Conservation (phyloP, 1,140 invertebrate genomes). For the Dreissena polymorpha region DNA sequence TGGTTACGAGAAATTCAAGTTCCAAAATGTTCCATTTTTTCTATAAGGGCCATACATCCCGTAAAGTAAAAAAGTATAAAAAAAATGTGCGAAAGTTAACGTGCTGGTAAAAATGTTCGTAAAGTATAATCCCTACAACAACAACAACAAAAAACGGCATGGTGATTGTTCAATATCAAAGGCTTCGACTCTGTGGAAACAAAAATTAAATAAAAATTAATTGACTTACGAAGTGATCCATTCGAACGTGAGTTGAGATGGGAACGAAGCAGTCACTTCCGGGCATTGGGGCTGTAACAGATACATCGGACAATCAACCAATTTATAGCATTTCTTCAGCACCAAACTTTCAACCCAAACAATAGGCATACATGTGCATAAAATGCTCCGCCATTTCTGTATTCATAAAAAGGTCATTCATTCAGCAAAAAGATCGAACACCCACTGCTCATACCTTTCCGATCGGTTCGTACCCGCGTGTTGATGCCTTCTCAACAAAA, state of each 20-base stretch:
- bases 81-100: not conserved
- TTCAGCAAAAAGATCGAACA: too few species aligned
- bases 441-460: conserved; percentile 53
- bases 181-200: too few species aligned
- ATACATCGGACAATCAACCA: conserved; percentile 51
- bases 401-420: too few species aligned
- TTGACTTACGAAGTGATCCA: conserved; percentile 90
- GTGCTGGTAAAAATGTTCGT: not conserved
- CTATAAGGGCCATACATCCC: too few species aligned
- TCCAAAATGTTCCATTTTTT: too few species aligned
- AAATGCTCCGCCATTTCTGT: too few species aligned
- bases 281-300: conserved; percentile 90
- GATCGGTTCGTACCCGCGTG: conserved; percentile 63
- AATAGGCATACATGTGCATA: not conserved
- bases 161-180: too few species aligned
- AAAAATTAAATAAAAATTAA: not conserved
- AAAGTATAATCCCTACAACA: not conserved
- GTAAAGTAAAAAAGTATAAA: not conserved
- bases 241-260: conserved; percentile 91
- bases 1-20: too few species aligned
- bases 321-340: not conserved
- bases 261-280: conserved; percentile 91
- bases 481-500: conserved; percentile 65
- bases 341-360: not conserved
- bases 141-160: not conserved